Evolutionary conservation across 2,797 vertebrate genomes (phyloP).

Genomic region (Petrocephalus sullivani): DNA sequence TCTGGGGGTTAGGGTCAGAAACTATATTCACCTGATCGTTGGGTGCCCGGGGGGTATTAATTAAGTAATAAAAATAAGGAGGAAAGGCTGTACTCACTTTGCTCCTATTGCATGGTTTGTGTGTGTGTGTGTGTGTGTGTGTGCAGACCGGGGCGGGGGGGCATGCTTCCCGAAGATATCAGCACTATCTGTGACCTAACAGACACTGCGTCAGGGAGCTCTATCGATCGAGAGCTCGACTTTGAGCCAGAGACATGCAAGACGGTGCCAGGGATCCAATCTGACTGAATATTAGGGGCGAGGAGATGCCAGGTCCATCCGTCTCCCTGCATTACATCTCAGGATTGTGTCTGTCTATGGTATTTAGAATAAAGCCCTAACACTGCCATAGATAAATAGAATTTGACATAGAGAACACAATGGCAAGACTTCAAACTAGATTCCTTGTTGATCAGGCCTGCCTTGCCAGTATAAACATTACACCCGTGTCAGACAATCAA

Average conservation of each 20-base stretch:
- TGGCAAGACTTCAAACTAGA: neutral
- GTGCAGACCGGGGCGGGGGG: neutral
- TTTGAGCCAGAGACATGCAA: slow-evolving; percentile 62
- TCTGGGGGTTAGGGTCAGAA: slow-evolving; percentile 51
- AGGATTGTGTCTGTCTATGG: slow-evolving; percentile 62
- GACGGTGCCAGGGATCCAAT: slow-evolving; percentile 66
- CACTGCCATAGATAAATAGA: slow-evolving; percentile 30
- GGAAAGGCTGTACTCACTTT: neutral
- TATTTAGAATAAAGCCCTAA: slow-evolving; percentile 61
- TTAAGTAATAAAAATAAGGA: neutral
- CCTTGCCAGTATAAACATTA: neutral
- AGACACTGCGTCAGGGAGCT: slow-evolving; percentile 46
- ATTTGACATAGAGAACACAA: neutral
- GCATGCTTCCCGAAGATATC: slow-evolving; percentile 51
- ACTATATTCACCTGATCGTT: slow-evolving; percentile 61
- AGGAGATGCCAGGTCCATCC: slow-evolving; percentile 56
- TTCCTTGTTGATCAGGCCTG: neutral
- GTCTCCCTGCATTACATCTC: slow-evolving; percentile 66
- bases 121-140: neutral
- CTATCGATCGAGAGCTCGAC: slow-evolving; percentile 60
- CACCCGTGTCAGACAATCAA: neutral
- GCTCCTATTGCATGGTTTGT: slow-evolving; percentile 35
- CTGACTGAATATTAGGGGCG: slow-evolving; percentile 54
- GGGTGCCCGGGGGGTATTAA: slow-evolving; percentile 45
- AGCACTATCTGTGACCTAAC: slow-evolving; percentile 57